A percentile compares a stretch with the other conserved stretches of the same genome.
phyloP scores from a whole-genome alignment of 2,888 invertebrate genomes.

The Podabrus alpinus region DNA sequence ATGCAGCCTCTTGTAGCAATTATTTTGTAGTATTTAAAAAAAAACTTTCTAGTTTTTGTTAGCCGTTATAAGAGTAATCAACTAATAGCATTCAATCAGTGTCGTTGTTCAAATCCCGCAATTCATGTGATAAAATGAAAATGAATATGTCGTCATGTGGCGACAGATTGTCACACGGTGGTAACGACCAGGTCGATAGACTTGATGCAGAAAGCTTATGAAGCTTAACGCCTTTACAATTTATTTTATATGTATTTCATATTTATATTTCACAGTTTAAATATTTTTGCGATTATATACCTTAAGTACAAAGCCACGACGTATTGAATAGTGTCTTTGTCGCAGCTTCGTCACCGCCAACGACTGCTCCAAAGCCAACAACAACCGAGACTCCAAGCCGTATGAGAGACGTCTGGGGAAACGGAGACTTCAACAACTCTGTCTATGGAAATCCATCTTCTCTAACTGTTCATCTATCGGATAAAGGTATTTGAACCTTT shows the following conservation, averaged over 20 bases:
- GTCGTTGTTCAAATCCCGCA: conserved; percentile 52
- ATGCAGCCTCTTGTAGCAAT: not conserved
- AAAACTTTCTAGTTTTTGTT: not conserved
- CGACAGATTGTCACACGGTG: conserved; percentile 48
- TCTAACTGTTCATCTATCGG: conserved; percentile 63
- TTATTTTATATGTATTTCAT: not conserved
- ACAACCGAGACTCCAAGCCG: conserved; percentile 64
- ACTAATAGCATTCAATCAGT: conserved; percentile 54
- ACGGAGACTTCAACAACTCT: conserved; percentile 61
- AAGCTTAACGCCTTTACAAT: conserved; percentile 13
- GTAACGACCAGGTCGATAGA: conserved; percentile 38
- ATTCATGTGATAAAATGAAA: conserved; percentile 54
- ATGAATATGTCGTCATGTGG: conserved; percentile 48
- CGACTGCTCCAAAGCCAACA: conserved; percentile 76
- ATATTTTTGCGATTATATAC: not conserved
- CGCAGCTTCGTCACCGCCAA: conserved; percentile 79
- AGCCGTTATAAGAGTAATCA: conserved; percentile 43
- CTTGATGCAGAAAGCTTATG: conserved; percentile 23
- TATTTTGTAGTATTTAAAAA: not conserved
- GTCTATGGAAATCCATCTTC: conserved; percentile 68
- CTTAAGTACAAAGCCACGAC: conserved; percentile 2
- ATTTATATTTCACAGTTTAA: not conserved
- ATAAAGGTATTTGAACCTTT: conserved; percentile 57
- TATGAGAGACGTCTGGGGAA: conserved; percentile 54
- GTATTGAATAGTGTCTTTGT: conserved; percentile 48